phyloP scores from a whole-genome alignment of 1,140 invertebrate species.

The Gryon sp. region DNA sequence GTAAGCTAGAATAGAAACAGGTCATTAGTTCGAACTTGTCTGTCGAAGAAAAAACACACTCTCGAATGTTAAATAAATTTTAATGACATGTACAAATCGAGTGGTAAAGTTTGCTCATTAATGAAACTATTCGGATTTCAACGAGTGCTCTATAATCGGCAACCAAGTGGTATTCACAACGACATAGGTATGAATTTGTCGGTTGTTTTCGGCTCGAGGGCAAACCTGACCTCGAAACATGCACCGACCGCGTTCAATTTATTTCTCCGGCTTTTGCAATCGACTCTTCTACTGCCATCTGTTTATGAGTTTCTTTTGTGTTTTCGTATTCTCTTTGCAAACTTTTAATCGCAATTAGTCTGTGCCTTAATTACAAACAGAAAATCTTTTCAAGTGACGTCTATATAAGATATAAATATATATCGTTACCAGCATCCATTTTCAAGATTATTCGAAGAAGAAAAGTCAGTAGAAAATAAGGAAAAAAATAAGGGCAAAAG shows the following conservation, averaged over 20 bases:
- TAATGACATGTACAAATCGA: background rate
- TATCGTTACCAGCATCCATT: too few species aligned
- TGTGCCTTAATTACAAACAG: background rate
- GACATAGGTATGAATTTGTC: constrained; percentile 43
- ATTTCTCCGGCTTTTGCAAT: constrained; percentile 39
- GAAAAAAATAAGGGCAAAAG: too few species aligned
- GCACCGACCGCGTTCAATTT: constrained; percentile 65
- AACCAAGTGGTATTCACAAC: constrained; percentile 29
- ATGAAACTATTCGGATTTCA: constrained; percentile 20
- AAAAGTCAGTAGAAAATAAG: too few species aligned
- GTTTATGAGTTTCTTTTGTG: constrained; percentile 23
- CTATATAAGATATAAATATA: too few species aligned
- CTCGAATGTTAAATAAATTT: background rate
- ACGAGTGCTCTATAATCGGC: constrained; percentile 8
- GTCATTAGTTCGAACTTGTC: constrained; percentile 8
- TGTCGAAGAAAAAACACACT: too few species aligned
- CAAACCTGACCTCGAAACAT: constrained; percentile 64
- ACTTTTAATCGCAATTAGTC: too few species aligned
- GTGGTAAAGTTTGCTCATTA: constrained; percentile 22
- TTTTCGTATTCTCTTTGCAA: background rate
- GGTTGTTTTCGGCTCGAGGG: constrained; percentile 51
- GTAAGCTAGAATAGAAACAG: background rate
- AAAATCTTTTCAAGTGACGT: too few species aligned
- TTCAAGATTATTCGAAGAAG: too few species aligned
- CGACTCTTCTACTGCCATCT: constrained; percentile 38